phyloP scores from a whole-genome alignment of 2,888 invertebrate species.

The Exocentrus adspersus region DNA sequence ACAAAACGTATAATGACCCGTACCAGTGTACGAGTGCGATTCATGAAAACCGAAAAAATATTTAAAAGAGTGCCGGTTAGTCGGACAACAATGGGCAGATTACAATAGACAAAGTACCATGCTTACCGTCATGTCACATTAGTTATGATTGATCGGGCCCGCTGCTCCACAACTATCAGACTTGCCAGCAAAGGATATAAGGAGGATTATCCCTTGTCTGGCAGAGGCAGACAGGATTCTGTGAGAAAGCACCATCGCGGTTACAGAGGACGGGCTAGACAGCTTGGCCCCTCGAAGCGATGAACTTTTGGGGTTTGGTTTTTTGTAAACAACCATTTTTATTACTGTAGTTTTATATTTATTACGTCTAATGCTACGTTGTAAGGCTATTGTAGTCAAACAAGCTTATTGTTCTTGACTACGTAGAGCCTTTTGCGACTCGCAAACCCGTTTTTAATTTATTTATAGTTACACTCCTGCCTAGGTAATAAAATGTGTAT shows the following conservation, averaged over 20 bases:
- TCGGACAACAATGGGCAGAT: constrained; percentile 62
- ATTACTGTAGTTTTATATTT: constrained; percentile 54
- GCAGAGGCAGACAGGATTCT: constrained; percentile 43
- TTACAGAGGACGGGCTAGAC: constrained; percentile 51
- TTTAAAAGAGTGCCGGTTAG: constrained; percentile 58
- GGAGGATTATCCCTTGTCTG: constrained; percentile 46
- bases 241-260: constrained; percentile 57
- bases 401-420: constrained; percentile 54
- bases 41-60: constrained; percentile 58
- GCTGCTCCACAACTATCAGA: constrained; percentile 49
- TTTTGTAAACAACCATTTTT: constrained; percentile 58
- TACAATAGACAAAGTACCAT: constrained; percentile 64
- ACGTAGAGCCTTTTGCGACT: constrained; percentile 39
- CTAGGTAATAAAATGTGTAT: constrained; percentile 40
- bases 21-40: constrained; percentile 47
- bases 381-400: constrained; percentile 54
- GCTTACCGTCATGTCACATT: constrained; percentile 65
- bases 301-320: constrained; percentile 59
- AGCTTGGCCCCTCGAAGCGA: constrained; percentile 59
- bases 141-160: constrained; percentile 62
- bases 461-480: constrained; percentile 43
- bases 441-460: constrained; percentile 47
- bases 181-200: constrained; percentile 48
- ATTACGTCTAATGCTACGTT: constrained; percentile 49
- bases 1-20: constrained; percentile 49